Base-by-base conservation (phyloP, 2,888 invertebrate genomes). In the Diabrotica balteata region DNA sequence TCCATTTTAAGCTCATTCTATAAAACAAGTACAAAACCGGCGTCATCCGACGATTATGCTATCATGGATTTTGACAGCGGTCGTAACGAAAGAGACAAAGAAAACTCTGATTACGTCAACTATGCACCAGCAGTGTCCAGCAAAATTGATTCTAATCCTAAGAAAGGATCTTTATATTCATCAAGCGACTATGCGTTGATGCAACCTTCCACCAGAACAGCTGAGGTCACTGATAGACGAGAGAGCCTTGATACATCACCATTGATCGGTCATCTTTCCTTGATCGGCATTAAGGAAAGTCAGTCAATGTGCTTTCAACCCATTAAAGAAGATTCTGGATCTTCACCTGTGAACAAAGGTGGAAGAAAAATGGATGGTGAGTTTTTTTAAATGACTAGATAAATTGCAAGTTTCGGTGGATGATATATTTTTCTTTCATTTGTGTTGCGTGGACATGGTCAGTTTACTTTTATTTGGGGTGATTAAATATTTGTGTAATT, bases 111-210 rank as follows among this genome's bases (percentile, higher is more conserved):
- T 66, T 84, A 84, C 71, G 82, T 84, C n/a, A 84, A 84, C 73
- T 83, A 77, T 73, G 76, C 76, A 44, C 83, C 84, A 2, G 75
- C 70, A 53, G 49, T 32, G 32, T 64, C 9, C 7, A 0, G n/a
- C 42, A 43, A 54, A 8, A 54, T 7, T 42, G 7, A 11, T 43
- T 66, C 51, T 32, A 72, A 73, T 52, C 52, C 54, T 43, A 54
- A 42, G 68, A 64, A 49, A 71, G 67, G 32, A 32, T 32, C 32
- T 32, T 32, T 2, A 32, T 32, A 17, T 50, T 22, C 51, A 1
- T 70, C 69, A 45, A 85, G 85, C 63, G 87, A 87, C 76, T 88
- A 88, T 79, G 87, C 88, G 66, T 80, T 86, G 66, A 85, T 88
- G 80, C 83, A 83, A 69, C 82, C 82, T 7, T 49, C 22, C 4